A percentile compares a stretch with the other conserved stretches of the same genome.
Conservation (phyloP, 2,113 vertebrate species). For the Prietella phreatophila region DNA sequence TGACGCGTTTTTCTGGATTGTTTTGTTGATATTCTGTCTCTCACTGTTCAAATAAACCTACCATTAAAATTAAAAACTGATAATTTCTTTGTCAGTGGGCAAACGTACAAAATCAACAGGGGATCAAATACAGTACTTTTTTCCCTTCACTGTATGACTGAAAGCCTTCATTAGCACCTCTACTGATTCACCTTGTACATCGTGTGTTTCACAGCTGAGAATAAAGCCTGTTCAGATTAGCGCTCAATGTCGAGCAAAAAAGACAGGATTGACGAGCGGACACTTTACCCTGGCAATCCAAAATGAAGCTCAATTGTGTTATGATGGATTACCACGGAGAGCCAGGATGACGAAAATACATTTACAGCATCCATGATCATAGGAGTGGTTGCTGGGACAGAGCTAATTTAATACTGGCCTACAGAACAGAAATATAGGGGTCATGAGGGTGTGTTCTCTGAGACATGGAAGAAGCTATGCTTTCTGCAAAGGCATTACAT, state of each 20-base stretch:
- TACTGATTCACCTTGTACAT: slow-evolving; percentile 49
- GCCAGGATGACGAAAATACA: slow-evolving; percentile 48
- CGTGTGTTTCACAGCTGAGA: slow-evolving; percentile 43
- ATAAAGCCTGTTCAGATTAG: slow-evolving; percentile 54
- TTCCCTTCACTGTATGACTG: too few species aligned
- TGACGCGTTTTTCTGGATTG: too few species aligned
- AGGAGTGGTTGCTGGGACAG: slow-evolving; percentile 38
- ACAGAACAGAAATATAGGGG: not conserved
- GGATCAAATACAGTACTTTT: too few species aligned
- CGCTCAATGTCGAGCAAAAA: not conserved
- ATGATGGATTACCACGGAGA: slow-evolving; percentile 53
- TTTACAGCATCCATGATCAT: slow-evolving; percentile 41
- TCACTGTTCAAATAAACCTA: too few species aligned
- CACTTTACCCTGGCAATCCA: slow-evolving; percentile 52
- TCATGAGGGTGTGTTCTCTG: not conserved
- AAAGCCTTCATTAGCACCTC: slow-evolving; percentile 6
- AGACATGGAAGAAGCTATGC: not conserved
- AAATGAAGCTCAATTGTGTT: not conserved
- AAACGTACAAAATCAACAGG: too few species aligned
- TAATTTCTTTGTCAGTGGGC: too few species aligned
- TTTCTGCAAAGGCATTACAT: not conserved
- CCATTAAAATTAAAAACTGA: too few species aligned
- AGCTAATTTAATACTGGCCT: not conserved
- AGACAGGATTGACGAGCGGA: slow-evolving; percentile 60
- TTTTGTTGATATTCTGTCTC: too few species aligned